phyloP scores from a whole-genome alignment of 2,113 vertebrate species.

The Clinocottus analis region DNA sequence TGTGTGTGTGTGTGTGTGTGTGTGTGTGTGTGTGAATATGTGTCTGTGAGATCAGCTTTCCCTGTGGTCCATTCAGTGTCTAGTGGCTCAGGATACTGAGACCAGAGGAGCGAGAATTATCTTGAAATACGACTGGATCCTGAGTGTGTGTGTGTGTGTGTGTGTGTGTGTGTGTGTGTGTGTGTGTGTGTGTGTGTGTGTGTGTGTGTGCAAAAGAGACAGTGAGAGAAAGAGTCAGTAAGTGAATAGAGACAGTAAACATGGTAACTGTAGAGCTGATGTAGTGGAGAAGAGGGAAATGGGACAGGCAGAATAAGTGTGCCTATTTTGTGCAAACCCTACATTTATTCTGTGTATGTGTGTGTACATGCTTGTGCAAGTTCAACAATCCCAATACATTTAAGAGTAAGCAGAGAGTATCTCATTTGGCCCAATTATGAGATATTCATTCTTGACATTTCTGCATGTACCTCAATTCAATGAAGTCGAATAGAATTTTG shows the following conservation, averaged over 20 bases:
- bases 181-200: not conserved
- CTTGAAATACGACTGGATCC: constrained; percentile 74
- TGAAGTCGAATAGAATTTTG: not conserved
- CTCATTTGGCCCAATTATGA: not conserved
- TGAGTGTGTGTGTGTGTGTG: constrained; percentile 19
- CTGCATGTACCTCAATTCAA: not conserved
- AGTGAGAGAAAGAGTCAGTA: constrained; percentile 46
- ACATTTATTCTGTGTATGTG: no score
- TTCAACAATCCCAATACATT: not conserved
- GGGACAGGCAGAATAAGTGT: constrained; percentile 49
- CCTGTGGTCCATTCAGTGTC: constrained; percentile 72
- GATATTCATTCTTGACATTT: not conserved
- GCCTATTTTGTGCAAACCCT: constrained; percentile 25
- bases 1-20: constrained; percentile 15
- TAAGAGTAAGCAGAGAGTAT: not conserved
- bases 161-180: constrained; percentile 10
- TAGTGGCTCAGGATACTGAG: constrained; percentile 73
- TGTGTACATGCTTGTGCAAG: not conserved
- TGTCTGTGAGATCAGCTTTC: constrained; percentile 77
- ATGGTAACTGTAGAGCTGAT: constrained; percentile 68
- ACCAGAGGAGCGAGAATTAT: constrained; percentile 77
- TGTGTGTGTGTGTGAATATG: constrained; percentile 42
- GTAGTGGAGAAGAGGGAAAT: constrained; percentile 15
- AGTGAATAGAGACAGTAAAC: constrained; percentile 66
- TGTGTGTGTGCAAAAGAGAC: constrained; percentile 30